Conservation (phyloP, 2,888 invertebrate genomes). For the Thecophora atra region DNA sequence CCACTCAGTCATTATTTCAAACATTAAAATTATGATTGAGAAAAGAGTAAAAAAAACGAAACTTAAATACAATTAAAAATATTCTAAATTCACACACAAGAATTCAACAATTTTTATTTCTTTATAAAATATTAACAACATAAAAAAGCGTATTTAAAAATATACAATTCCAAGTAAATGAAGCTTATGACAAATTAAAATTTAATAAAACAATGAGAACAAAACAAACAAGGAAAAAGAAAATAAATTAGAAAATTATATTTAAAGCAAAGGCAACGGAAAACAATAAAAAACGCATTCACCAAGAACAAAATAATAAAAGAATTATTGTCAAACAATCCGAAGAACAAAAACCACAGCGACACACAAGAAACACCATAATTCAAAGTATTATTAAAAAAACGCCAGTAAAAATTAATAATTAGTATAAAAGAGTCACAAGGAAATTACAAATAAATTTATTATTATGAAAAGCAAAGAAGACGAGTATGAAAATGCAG, state of each 20-base stretch:
- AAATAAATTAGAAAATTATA: constrained; percentile 45
- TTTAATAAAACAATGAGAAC: constrained; percentile 23
- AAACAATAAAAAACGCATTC: constrained; percentile 41
- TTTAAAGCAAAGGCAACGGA: constrained; percentile 48
- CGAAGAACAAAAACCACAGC: constrained; percentile 29
- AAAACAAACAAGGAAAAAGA: background rate
- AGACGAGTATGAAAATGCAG: constrained; percentile 42
- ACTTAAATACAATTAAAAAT: constrained; percentile 21
- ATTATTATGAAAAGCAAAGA: constrained; percentile 38
- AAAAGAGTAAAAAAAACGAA: no score
- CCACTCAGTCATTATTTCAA: constrained; percentile 5
- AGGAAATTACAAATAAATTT: constrained; percentile 25
- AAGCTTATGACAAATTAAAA: constrained; percentile 31
- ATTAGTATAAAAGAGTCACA: constrained; percentile 30
- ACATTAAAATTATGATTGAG: no score
- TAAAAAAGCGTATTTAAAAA: constrained; percentile 32
- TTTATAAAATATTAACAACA: constrained; percentile 20
- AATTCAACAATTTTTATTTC: constrained; percentile 2
- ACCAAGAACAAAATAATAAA: constrained; percentile 42
- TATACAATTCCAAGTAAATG: constrained; percentile 36
- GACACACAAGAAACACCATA: constrained; percentile 6
- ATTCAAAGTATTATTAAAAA: constrained; percentile 33
- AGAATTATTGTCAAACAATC: constrained; percentile 38
- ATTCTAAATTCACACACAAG: constrained; percentile 29
- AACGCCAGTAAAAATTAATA: constrained; percentile 32